These are phyloP conservation scores for Fistularia commersonii DNA, from an alignment of 2,797 vertebrate species.

Conservation along the genomic window DNA sequence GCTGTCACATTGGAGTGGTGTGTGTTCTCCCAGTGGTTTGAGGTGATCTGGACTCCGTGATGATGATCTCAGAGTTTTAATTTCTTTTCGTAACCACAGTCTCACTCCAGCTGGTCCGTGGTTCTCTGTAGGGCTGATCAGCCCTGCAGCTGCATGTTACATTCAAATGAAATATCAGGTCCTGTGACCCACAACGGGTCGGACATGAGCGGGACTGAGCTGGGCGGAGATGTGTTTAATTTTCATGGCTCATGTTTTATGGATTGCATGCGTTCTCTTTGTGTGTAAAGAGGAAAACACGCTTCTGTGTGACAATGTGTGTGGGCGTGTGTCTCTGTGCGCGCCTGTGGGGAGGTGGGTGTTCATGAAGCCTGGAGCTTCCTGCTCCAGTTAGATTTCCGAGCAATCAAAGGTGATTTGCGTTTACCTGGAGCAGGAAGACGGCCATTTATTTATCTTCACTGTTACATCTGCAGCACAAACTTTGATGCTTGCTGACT, in stretches of 20 bases:
- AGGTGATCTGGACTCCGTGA: conserved; percentile 38
- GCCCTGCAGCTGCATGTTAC: conserved; percentile 3
- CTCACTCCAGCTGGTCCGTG: conserved; percentile 65
- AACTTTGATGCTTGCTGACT: conserved; percentile 22
- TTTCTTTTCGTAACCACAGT: conserved; percentile 28
- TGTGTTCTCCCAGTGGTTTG: conserved; percentile 41
- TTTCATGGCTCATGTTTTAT: conserved; percentile 36
- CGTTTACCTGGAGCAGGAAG: conserved; percentile 47
- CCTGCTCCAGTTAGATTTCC: conserved; percentile 38
- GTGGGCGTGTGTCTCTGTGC: conserved; percentile 14
- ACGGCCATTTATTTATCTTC: conserved; percentile 6
- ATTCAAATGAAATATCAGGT: not conserved
- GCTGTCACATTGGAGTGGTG: conserved; percentile 49
- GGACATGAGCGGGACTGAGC: conserved; percentile 49
- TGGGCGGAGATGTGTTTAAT: conserved; percentile 61
- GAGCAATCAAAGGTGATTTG: conserved; percentile 7
- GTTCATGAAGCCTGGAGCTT: conserved; percentile 20
- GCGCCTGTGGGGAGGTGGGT: conserved; percentile 25
- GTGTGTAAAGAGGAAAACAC: not conserved
- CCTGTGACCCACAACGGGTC: conserved; percentile 7
- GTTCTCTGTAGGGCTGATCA: conserved; percentile 13
- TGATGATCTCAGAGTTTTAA: conserved; percentile 27
- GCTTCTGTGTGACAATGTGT: conserved; percentile 9
- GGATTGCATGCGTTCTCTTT: conserved; percentile 50
- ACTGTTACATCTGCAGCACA: conserved; percentile 20